Base-by-base conservation (phyloP, 2,888 invertebrate genomes). In the Diplolepis rosae region DNA sequence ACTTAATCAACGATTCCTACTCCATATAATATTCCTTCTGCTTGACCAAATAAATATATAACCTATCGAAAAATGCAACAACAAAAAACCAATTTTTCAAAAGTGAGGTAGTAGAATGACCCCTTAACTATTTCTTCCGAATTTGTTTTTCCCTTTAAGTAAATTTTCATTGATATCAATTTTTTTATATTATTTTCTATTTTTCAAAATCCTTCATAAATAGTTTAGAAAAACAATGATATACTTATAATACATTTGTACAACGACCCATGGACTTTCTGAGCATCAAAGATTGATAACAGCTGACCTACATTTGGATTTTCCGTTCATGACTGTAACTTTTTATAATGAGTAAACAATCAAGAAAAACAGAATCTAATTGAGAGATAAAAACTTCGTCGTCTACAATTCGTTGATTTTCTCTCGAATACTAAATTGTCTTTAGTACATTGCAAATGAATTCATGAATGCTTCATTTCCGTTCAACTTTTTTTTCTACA, bases 251-350 rank as follows among this genome's bases (percentile, higher is more conserved):
- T 42, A 15, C 61, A 61, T 61, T 61, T 61, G 61, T 61, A 61
- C 61, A 61, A 61, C 39, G 61, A 61, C 61, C 61, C 61, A 61
- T 61, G 61, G 61, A 61, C 61, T 61, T 61, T 61, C 35, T 27
- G 61, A 27, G 27, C 61, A 61, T 61, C 39, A 27, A 61, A 61
- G 61, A 42, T 42, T 61, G 61, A 61, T 61, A 61, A 27, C 39
- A 24, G 39, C 61, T 61, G 61, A 61, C 61, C 61, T 39, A 61
- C 61, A 61, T 61, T 61, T n/a, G 22, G 27, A 61, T 61, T 61
- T 61, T 61, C 61, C 61, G 61, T 61, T 61, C 61, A 61, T 27
- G 50, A 27, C 61, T 61, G 61, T 39, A n/a, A 61, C 39, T 61
- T 61, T 61, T 61, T 61, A 61, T 22, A 35, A 2, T 54, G 35